Conservation (phyloP, 2,113 vertebrate species). For the Xenus cinereus region DNA sequence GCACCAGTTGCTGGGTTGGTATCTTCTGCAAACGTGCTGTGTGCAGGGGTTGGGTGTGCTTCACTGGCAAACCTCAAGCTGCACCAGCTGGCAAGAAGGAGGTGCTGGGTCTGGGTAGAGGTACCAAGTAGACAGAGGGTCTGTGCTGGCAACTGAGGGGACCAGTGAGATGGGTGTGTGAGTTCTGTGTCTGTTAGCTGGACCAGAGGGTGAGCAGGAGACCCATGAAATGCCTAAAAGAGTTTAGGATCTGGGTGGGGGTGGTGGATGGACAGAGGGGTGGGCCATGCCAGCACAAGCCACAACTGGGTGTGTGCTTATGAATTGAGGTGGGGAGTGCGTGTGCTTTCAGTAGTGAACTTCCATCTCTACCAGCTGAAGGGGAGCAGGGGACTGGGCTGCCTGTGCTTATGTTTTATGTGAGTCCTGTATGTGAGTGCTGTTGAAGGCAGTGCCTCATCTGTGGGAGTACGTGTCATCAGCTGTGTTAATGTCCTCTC, state of each 20-base stretch:
- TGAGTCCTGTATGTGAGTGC: not conserved
- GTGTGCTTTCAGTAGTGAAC: not conserved
- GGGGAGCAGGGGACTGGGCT: not conserved
- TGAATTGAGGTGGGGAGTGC: not conserved
- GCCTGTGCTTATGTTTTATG: not conserved
- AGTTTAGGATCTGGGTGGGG: not conserved
- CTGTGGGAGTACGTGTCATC: not conserved
- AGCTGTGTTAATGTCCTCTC: rapidly evolving
- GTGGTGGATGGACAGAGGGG: not conserved
- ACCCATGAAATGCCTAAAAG: not conserved
- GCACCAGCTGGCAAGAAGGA: rapidly evolving
- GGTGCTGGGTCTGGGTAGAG: not conserved
- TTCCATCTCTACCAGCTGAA: not conserved
- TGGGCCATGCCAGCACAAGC: not conserved
- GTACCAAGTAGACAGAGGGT: not conserved
- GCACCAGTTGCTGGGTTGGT: not conserved
- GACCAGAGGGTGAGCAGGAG: not conserved
- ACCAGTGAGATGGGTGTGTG: rapidly evolving
- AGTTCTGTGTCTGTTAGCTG: not conserved
- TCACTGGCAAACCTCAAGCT: not conserved
- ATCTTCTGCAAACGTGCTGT: not conserved
- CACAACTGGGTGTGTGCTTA: not conserved
- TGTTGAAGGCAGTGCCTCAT: not conserved
- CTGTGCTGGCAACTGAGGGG: not conserved
- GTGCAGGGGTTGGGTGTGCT: not conserved